Base-by-base conservation (phyloP, 1,140 invertebrate genomes). In the Cataglyphis hispanica region DNA sequence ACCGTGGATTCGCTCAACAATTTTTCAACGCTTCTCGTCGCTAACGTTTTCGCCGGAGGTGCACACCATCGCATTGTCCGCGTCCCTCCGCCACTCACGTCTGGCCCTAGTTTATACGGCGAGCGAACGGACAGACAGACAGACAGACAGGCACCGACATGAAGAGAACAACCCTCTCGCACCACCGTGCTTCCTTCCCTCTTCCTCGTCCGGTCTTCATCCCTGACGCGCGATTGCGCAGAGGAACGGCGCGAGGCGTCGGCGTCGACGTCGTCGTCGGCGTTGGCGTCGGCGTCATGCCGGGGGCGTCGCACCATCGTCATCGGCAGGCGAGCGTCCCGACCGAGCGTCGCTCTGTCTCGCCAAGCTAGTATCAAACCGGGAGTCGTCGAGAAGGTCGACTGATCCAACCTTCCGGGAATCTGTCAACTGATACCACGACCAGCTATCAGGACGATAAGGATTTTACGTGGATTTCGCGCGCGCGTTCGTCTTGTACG, bases 281-380 rank as follows among this genome's bases (percentile, higher is more conserved):
- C 77, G 81, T 83, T 58, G 77, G 76, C 84, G 84, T 87, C 81
- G 85, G 89, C 89, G 89, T 90, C 77, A 87, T 87, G 89, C 86
- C 89, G 89, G 89, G 89, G 89, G 89, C 89, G 89, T 90, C 89
- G 89, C 84, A 90, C 88, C 86, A 90, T 87, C 88, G 84, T 90
- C 88, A 88, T 87, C 89, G 89, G 89, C 74, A 90, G 46, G 84
- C 89, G 89, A 87, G 81, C 81, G 88, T 90, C 83, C 85, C 89
- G 60, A 90, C 80, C 86, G 89, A 90, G 63, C 81, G 78, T 89
- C 85, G 75, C 75, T 69, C 83, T 85, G 88, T 91, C 90, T 87
- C 90, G 84, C 89, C 86, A 89, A 87, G 90, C 89, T 89, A 93
- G 92, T 92, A 89, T 92, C 92, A 91, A 87, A 86, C 88, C 91